A percentile compares a stretch with the other conserved stretches of the same genome.
phyloP scores from a whole-genome alignment of 2,113 vertebrate species.

The Scopus umbretta region DNA sequence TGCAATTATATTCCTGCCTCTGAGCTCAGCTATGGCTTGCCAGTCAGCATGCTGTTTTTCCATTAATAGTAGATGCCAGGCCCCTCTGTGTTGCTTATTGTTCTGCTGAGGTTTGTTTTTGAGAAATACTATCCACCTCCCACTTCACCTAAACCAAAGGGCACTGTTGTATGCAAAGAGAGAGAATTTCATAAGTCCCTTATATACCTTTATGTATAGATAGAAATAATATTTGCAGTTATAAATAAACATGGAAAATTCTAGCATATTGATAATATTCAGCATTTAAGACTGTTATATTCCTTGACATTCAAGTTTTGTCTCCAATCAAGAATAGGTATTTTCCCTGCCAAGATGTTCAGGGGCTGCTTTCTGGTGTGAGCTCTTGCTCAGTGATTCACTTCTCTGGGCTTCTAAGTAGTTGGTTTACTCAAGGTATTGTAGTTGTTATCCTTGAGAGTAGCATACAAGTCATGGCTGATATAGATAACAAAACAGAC shows the following conservation, averaged over 20 bases:
- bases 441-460: slow-evolving; percentile 12
- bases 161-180: background rate
- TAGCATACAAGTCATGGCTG: background rate
- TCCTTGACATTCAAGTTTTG: background rate
- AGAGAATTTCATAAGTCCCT: background rate
- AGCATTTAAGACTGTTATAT: background rate
- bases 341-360: background rate
- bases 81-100: rapidly evolving
- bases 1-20: background rate
- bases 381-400: background rate
- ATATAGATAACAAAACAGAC: background rate
- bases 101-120: background rate
- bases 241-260: background rate
- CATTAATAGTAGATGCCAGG: rapidly evolving
- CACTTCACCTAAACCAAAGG: background rate
- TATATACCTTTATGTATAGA: background rate
- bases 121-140: background rate
- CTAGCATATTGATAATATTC: background rate
- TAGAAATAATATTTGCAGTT: background rate
- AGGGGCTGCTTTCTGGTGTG: background rate
- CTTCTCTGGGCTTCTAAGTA: background rate
- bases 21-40: background rate
- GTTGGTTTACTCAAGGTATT: slow-evolving; percentile 29
- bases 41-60: background rate
- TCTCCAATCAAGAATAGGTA: background rate